Conservation (phyloP, 2,113 vertebrate species). For the Shinisaurus crocodilurus region DNA sequence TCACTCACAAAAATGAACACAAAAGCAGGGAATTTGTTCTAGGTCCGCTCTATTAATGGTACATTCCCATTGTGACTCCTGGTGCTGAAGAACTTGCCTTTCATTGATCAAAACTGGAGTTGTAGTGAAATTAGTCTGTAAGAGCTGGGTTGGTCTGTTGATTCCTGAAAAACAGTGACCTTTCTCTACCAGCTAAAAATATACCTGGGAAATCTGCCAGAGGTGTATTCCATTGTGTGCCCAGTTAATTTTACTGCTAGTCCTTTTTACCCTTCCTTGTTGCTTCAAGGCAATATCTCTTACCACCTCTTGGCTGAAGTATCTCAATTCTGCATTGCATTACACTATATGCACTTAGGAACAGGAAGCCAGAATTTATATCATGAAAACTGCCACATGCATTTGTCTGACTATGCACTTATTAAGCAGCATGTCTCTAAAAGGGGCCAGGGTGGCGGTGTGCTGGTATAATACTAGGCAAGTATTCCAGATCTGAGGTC, state of each 20-base stretch:
- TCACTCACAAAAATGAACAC: neutral
- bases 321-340: neutral
- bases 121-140: neutral
- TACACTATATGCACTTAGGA: neutral
- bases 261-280: neutral
- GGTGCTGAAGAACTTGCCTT: neutral
- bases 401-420: neutral
- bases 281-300: neutral
- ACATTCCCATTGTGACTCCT: neutral
- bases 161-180: neutral
- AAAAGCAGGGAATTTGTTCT: neutral
- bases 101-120: neutral
- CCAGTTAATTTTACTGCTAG: neutral
- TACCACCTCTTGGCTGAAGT: neutral
- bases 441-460: neutral
- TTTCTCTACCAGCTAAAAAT: slow-evolving; percentile 1
- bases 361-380: neutral
- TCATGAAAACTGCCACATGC: accelerated
- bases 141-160: neutral
- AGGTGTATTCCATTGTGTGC: neutral
- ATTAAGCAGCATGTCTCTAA: neutral
- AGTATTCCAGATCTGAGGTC: neutral
- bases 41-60: neutral
- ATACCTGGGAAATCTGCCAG: slow-evolving; percentile 2
- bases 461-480: neutral